These are phyloP conservation scores for Gorsachius magnificus DNA, from an alignment of 2,797 vertebrate genomes.

Conservation along the genomic window DNA sequence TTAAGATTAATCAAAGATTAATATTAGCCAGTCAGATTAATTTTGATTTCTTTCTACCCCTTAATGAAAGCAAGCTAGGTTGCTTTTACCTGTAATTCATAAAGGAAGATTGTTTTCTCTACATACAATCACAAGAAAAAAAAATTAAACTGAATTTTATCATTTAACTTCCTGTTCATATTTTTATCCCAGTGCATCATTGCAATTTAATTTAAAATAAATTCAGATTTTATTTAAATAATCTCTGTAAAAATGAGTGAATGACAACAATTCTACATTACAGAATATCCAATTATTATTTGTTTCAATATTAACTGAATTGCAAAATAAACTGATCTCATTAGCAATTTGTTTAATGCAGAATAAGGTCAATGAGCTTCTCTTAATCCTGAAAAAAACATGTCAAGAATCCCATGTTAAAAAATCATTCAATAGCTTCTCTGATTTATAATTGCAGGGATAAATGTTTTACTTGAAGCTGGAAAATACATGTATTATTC, in stretches of 20 bases:
- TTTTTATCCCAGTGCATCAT: background rate
- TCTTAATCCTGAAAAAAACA: background rate
- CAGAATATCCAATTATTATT: background rate
- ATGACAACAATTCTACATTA: background rate
- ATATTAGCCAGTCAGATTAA: background rate
- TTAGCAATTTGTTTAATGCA: slow-evolving; percentile 26
- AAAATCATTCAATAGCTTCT: background rate
- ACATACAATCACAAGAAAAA: background rate
- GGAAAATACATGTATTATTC: slow-evolving; percentile 44
- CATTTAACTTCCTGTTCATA: background rate
- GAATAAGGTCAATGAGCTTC: background rate
- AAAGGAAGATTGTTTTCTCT: background rate
- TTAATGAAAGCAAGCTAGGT: background rate
- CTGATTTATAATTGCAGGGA: slow-evolving; percentile 22
- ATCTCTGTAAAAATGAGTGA: background rate
- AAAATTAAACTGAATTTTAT: background rate
- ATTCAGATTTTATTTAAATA: background rate
- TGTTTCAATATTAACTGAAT: slow-evolving; percentile 4
- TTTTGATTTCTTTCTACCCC: background rate
- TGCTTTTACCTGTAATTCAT: background rate
- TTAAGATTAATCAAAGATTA: background rate
- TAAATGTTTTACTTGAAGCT: slow-evolving; percentile 23
- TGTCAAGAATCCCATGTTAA: background rate
- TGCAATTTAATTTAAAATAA: background rate
- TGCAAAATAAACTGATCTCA: slow-evolving; percentile 28